phyloP scores from a whole-genome alignment of 2,888 invertebrate species.

The Caenorhabditis doughertyi region DNA sequence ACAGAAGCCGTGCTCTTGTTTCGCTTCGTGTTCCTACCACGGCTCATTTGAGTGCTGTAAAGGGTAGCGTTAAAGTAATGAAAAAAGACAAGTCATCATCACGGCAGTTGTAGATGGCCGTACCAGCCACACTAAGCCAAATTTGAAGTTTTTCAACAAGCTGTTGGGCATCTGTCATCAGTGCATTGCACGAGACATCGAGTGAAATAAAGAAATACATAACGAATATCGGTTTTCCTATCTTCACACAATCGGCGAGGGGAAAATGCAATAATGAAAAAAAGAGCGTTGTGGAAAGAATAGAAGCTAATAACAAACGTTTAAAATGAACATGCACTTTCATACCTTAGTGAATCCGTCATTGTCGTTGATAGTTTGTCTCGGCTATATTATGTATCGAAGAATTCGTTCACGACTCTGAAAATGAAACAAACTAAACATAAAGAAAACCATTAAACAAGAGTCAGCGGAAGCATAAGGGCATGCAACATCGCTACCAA shows the following conservation, averaged over 20 bases:
- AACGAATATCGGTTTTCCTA: slow-evolving; percentile 18
- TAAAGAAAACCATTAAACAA: slow-evolving; percentile 13
- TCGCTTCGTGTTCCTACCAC: slow-evolving; percentile 34
- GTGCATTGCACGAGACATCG: not conserved
- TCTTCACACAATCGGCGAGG: slow-evolving; percentile 24
- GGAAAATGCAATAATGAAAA: slow-evolving; percentile 12
- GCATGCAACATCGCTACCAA: slow-evolving; percentile 1
- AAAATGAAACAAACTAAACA: not conserved
- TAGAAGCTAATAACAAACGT: slow-evolving; percentile 5
- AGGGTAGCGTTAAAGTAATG: not conserved
- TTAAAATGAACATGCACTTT: not conserved
- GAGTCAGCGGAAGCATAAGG: slow-evolving; percentile 24
- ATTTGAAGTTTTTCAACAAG: not conserved
- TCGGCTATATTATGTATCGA: slow-evolving; percentile 4
- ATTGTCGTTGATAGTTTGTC: slow-evolving; percentile 27
- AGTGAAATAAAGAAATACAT: not conserved
- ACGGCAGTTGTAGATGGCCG: not conserved
- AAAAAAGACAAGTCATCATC: too few species aligned
- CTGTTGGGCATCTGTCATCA: slow-evolving; percentile 19
- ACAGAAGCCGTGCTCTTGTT: slow-evolving; percentile 58
- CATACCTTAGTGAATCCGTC: slow-evolving; percentile 53
- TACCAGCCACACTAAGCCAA: not conserved
- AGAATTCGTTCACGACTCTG: slow-evolving; percentile 52
- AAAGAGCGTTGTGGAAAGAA: slow-evolving; percentile 1
- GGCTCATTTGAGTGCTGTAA: slow-evolving; percentile 55